Base-by-base conservation (phyloP, 2,797 vertebrate genomes). In the Urophycis tenuis region DNA sequence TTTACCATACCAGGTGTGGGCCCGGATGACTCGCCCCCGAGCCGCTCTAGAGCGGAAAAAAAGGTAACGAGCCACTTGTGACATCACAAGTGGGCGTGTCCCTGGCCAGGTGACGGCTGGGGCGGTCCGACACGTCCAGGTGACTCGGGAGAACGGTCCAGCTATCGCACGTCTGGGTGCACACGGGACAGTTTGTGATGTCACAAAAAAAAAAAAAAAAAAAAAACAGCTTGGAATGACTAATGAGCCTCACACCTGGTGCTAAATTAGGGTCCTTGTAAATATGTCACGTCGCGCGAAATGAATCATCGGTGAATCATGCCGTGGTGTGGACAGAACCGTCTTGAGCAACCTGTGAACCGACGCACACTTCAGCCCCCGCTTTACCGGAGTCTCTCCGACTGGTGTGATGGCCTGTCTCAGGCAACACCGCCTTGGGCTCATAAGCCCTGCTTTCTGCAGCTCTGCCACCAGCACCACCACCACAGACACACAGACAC, bases 401-500 rank as follows among this genome's bases (percentile, higher is more conserved):
- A 11, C 17, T 31, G 8, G n/a, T 35, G 75, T 33, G 17, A 74
- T 31, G 22, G 67, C 73, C n/a, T 69, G 15, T 76, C 75, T 34
- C 19, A 45, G 41, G 35, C 34, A 33, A n/a, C 3, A 39, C 33
- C 33, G 14, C 34, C n/a, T 14, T 74, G 17, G 70, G 34, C 19
- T 60, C 35, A 75, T 22, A 84, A 60, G 39, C 10, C 5, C 53
- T 19, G 73, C 64, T 64, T 73, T 77, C 32, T 72, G n/a, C 33
- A 30, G 29, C 33, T 1, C 64, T 73, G 39, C 74, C 75, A 32
- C 72, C 25, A n/a, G 72, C 74, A 60, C n/a, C n/a, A n/a, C 72
- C 39, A 31, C 76, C 33, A 78, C 36, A 41, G 76, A 32, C n/a
- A n/a, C n/a, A n/a, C 67, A 80, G 19, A 74, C 39, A 75, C 72